A percentile compares a stretch with the other conserved stretches of the same genome.
These are phyloP conservation scores for Paracyclopina nana DNA, from an alignment of 1,140 invertebrate species.

Conservation along the genomic window DNA sequence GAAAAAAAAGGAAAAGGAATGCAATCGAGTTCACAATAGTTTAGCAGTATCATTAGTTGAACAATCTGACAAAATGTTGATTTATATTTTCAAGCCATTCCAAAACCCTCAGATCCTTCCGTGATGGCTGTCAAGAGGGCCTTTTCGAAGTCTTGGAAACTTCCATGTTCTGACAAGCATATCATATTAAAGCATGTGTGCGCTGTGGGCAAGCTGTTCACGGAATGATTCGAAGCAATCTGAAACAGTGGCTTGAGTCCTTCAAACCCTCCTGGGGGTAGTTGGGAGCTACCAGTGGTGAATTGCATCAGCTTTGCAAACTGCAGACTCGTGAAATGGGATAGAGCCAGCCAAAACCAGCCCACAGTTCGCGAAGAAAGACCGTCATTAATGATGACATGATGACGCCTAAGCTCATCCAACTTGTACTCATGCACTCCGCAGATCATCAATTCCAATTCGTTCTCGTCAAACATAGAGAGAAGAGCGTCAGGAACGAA, in stretches of 20 bases:
- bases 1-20: no score
- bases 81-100: constrained; percentile 48
- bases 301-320: constrained; percentile 81
- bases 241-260: constrained; percentile 76
- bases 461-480: constrained; percentile 88
- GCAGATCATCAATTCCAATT: constrained; percentile 75
- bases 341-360: constrained; percentile 87
- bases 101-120: constrained; percentile 87
- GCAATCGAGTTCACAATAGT: no score
- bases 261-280: constrained; percentile 68
- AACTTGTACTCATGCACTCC: constrained; percentile 82
- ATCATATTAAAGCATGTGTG: constrained; percentile 93
- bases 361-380: constrained; percentile 21
- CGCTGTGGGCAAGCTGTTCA: constrained; percentile 71
- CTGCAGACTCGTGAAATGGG: constrained; percentile 56
- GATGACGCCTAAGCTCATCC: constrained; percentile 65
- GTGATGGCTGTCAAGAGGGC: constrained; percentile 72
- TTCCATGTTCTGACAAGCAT: constrained; percentile 80
- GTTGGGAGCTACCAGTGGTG: constrained; percentile 68
- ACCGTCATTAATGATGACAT: constrained; percentile 52
- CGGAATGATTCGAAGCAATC: constrained; percentile 66
- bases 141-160: constrained; percentile 78
- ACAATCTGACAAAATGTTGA: no score
- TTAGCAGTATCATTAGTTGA: no score
- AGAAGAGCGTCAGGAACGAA: constrained; percentile 67